Conservation (phyloP, 2,888 invertebrate genomes). For the Cantharis rustica region DNA sequence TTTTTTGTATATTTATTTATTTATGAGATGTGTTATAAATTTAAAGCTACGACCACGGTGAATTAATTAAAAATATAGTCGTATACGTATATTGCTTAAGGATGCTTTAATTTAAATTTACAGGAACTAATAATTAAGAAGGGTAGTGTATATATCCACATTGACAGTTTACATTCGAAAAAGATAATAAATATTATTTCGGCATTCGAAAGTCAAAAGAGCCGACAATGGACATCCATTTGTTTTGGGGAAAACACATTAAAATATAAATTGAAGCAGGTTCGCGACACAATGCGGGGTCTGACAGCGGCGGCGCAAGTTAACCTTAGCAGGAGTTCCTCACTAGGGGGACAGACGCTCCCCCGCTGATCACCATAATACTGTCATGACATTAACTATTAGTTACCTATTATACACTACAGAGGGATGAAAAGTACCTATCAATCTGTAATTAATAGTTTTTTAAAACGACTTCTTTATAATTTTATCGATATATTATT, state of each 20-base stretch:
- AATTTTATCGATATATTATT: constrained; percentile 19
- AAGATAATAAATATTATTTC: constrained; percentile 54
- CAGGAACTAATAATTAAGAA: constrained; percentile 36
- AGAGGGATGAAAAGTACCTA: constrained; percentile 50
- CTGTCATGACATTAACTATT: constrained; percentile 55
- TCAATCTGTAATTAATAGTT: constrained; percentile 54
- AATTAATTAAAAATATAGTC: constrained; percentile 2
- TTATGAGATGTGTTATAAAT: neutral
- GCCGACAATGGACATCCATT: constrained; percentile 55
- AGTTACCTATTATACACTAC: constrained; percentile 54
- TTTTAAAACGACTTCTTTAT: constrained; percentile 27
- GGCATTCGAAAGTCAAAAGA: constrained; percentile 52
- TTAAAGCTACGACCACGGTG: neutral
- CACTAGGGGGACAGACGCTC: constrained; percentile 37
- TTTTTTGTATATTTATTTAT: neutral
- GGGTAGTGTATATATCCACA: constrained; percentile 50
- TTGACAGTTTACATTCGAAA: constrained; percentile 53
- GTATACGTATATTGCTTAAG: neutral
- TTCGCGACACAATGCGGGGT: constrained; percentile 56
- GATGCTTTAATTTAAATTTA: constrained; percentile 18
- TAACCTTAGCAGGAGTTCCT: constrained; percentile 36
- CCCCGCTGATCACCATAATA: constrained; percentile 52
- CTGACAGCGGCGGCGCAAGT: constrained; percentile 41
- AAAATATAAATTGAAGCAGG: constrained; percentile 57
- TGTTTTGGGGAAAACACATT: constrained; percentile 57